phyloP scores from a whole-genome alignment of 53 echinoderm and acorn worm species.

The Mesocentrotus franciscanus region DNA sequence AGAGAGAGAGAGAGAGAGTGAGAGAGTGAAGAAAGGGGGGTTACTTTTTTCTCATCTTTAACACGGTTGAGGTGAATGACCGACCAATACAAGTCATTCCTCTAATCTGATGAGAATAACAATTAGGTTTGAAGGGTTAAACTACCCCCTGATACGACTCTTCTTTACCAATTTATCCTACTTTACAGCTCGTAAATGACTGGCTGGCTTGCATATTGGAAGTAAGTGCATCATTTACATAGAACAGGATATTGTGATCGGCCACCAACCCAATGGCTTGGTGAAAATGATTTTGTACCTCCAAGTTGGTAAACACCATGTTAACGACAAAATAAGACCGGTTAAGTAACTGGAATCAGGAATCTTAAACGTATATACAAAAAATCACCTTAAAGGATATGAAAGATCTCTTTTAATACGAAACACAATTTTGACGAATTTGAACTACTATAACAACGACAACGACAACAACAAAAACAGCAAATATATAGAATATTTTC shows the following conservation, averaged over 20 bases:
- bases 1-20: too few species aligned
- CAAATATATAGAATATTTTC: too few species aligned
- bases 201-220: background rate
- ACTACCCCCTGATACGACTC: background rate
- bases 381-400: too few species aligned
- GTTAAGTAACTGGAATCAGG: too few species aligned
- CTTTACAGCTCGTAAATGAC: background rate
- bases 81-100: background rate
- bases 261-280: background rate
- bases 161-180: constrained; percentile 9
- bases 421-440: too few species aligned
- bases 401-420: too few species aligned
- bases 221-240: constrained; percentile 7
- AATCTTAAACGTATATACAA: too few species aligned
- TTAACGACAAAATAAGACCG: background rate
- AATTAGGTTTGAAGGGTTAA: background rate
- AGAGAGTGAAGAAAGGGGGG: too few species aligned
- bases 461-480: too few species aligned
- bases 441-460: too few species aligned
- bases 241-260: background rate
- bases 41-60: too few species aligned
- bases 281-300: background rate
- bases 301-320: background rate
- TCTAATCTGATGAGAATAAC: background rate
- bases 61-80: background rate